These are phyloP conservation scores for Mnemiopsis leidyi DNA, from an alignment of 37 sponge, comb jelly and placozoan genomes.

Conservation along the genomic window DNA sequence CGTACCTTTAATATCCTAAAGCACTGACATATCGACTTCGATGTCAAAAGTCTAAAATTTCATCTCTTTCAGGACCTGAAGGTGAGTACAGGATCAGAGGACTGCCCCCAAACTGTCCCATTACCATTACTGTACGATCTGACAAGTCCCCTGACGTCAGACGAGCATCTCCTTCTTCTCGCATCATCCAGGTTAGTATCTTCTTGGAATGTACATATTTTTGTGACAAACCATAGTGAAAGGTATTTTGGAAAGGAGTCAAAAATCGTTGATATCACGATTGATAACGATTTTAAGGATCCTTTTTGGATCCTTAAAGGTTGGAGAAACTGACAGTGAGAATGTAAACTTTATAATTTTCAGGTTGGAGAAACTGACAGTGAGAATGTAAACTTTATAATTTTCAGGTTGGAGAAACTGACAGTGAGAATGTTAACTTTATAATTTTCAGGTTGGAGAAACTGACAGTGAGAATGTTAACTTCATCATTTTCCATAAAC, in stretches of 20 bases:
- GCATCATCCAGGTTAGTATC: not conserved
- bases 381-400: not conserved
- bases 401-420: no score
- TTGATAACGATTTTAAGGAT: no score
- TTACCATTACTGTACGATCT: not conserved
- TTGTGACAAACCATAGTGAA: no score
- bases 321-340: not conserved
- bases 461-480: not conserved
- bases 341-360: not conserved
- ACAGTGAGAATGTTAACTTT: no score
- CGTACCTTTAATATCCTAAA: no score
- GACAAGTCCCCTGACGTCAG: not conserved
- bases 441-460: conserved; percentile 32
- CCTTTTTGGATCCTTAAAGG: no score
- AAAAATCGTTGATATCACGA: no score
- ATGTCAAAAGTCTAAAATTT: no score
- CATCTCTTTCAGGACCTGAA: conserved; percentile 1
- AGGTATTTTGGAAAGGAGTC: no score
- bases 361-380: conserved; percentile 27
- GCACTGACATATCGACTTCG: no score
- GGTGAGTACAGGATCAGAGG: conserved; percentile 47
- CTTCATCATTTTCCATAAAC: conserved; percentile 40
- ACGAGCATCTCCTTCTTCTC: not conserved
- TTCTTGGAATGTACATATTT: no score
- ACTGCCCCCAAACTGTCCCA: conserved; percentile 22